Conservation (phyloP, 2,888 invertebrate species). For the Bombylius major region DNA sequence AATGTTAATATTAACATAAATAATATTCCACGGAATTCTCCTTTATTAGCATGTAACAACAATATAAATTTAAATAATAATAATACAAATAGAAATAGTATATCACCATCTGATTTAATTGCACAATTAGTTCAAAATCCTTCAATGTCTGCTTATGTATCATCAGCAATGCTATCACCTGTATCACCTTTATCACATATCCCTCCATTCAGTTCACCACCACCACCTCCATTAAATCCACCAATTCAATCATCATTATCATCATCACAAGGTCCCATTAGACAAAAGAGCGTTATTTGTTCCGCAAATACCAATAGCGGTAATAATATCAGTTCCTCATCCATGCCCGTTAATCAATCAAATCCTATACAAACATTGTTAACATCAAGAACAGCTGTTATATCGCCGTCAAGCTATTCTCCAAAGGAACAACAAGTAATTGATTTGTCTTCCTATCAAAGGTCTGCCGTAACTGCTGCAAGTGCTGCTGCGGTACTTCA, state of each 20-base stretch:
- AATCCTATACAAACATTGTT: background rate
- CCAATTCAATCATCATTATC: background rate
- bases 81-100: background rate
- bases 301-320: slow-evolving; percentile 25
- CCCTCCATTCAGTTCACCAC: background rate
- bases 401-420: slow-evolving; percentile 8
- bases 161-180: slow-evolving; percentile 5
- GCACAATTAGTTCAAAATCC: slow-evolving; percentile 1
- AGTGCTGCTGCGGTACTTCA: slow-evolving; percentile 22
- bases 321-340: slow-evolving; percentile 13
- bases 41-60: background rate
- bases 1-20: background rate
- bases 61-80: background rate
- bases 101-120: background rate
- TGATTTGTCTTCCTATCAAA: slow-evolving; percentile 41
- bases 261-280: background rate
- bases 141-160: slow-evolving; percentile 9
- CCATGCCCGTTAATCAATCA: slow-evolving; percentile 5
- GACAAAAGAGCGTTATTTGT: slow-evolving; percentile 35
- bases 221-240: background rate
- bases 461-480: slow-evolving; percentile 31
- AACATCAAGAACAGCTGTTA: background rate
- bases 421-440: slow-evolving; percentile 35
- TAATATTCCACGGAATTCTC: background rate
- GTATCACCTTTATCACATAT: background rate